These are phyloP conservation scores for Mobula birostris DNA, from an alignment of 2,113 vertebrate species.

Conservation along the genomic window DNA sequence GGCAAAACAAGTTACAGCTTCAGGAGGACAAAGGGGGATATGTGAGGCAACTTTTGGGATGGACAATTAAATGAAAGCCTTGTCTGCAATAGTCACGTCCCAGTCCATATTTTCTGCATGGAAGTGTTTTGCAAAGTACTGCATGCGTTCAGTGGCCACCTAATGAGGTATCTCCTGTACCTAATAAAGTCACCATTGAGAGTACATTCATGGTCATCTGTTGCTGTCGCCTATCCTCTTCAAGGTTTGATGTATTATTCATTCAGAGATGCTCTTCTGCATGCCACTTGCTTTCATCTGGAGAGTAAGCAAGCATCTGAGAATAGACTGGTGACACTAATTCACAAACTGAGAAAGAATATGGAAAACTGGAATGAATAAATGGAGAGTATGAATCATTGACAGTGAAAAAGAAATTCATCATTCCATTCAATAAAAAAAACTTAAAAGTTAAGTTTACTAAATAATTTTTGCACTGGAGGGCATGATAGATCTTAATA, in stretches of 20 bases:
- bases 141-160: too few relatives aligned
- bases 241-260: too few relatives aligned
- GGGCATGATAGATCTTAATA: background rate
- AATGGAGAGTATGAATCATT: background rate
- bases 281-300: background rate
- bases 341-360: too few relatives aligned
- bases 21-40: background rate
- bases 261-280: too few relatives aligned
- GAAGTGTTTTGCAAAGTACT: too few relatives aligned
- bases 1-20: background rate
- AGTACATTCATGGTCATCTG: too few relatives aligned
- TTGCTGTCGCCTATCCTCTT: too few relatives aligned
- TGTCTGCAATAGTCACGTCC: too few relatives aligned
- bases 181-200: too few relatives aligned
- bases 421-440: background rate
- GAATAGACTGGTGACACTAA: background rate
- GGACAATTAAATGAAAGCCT: too few relatives aligned
- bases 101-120: too few relatives aligned
- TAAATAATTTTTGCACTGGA: background rate
- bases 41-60: background rate
- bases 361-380: background rate
- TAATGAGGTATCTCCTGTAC: too few relatives aligned
- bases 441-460: background rate
- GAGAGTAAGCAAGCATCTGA: background rate
- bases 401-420: background rate